phyloP scores from a whole-genome alignment of 2,888 invertebrate species.

The Eristalis tenax region DNA sequence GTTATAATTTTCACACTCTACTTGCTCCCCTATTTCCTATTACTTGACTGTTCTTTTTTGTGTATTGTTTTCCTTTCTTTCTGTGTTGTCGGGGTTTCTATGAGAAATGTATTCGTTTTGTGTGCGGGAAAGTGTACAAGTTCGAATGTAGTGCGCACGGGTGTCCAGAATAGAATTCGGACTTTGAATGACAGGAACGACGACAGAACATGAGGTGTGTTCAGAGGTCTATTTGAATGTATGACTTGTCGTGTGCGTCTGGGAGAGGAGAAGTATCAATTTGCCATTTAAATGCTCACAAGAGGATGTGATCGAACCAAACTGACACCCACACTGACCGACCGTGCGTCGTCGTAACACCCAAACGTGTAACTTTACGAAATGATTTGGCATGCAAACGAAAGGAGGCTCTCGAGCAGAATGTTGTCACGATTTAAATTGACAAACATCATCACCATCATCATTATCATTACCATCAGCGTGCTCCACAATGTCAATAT shows the following conservation, averaged over 20 bases:
- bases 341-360: neutral
- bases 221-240: no score
- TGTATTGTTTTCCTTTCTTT: conserved; percentile 7
- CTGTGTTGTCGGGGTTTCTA: neutral
- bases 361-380: neutral
- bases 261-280: no score
- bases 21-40: conserved; percentile 56
- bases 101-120: neutral
- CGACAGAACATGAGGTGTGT: no score
- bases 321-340: no score
- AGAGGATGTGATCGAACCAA: neutral
- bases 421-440: neutral
- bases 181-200: neutral
- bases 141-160: neutral
- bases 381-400: neutral
- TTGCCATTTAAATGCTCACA: neutral
- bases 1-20: conserved; percentile 72
- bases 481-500: conserved; percentile 34
- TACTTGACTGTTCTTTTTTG: conserved; percentile 4
- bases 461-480: conserved; percentile 29
- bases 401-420: neutral
- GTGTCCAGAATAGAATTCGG: neutral
- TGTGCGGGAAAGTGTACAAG: neutral
- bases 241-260: no score
- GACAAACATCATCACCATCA: conserved; percentile 22